Evolutionary conservation across 2,888 invertebrate genomes (phyloP).

Genomic region (Polyommatus icarus): DNA sequence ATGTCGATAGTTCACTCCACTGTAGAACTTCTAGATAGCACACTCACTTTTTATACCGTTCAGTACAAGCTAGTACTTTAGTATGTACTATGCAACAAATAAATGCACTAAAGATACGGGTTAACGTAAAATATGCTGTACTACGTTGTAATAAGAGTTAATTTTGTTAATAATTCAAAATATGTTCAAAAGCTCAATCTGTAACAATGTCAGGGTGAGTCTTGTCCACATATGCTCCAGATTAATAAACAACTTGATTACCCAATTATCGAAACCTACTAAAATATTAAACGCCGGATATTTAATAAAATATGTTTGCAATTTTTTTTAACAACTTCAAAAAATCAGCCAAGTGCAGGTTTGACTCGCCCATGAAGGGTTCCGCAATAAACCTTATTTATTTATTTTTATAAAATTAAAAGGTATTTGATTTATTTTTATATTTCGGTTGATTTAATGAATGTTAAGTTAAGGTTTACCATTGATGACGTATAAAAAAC

Average conservation of each 20-base stretch:
- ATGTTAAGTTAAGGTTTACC: too few species aligned
- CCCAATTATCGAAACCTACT: neutral
- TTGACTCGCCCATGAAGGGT: too few species aligned
- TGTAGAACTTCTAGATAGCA: slow-evolving; percentile 59
- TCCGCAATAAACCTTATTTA: too few species aligned
- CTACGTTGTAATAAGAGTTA: slow-evolving; percentile 39
- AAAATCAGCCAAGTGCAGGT: too few species aligned
- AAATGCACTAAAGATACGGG: slow-evolving; percentile 46
- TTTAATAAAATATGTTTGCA: neutral
- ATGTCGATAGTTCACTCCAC: slow-evolving; percentile 58
- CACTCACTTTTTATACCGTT: slow-evolving; percentile 68
- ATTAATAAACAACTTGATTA: slow-evolving; percentile 24
- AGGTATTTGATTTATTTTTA: too few species aligned
- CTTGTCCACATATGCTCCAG: slow-evolving; percentile 41
- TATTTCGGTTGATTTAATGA: too few species aligned
- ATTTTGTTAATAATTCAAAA: slow-evolving; percentile 35
- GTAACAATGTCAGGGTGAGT: slow-evolving; percentile 54
- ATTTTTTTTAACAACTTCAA: neutral
- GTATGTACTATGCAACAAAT: slow-evolving; percentile 48
- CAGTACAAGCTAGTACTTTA: slow-evolving; percentile 61
- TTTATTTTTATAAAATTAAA: too few species aligned
- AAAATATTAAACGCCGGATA: neutral
- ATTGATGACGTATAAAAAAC: too few species aligned
- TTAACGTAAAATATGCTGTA: slow-evolving; percentile 45
- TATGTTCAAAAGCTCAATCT: slow-evolving; percentile 41